Percentiles rank a stretch among this genome's conserved stretches.
phyloP scores from a whole-genome alignment of 2,797 vertebrate species.

The Sphenopsis melanotis region DNA sequence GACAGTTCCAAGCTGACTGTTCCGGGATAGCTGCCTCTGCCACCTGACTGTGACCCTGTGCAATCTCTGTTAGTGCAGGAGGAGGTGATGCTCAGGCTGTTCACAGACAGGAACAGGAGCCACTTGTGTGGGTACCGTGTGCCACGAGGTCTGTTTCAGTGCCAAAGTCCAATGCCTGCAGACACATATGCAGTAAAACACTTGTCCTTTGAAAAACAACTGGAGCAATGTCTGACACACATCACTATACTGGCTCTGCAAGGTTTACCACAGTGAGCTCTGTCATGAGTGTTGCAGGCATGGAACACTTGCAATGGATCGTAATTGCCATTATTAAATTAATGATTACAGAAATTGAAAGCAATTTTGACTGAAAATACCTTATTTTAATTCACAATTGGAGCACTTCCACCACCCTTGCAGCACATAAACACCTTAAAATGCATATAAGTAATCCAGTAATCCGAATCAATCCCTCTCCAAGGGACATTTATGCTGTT shows the following conservation, averaged over 20 bases:
- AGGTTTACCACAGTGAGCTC: background rate
- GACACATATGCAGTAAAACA: background rate
- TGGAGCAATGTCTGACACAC: background rate
- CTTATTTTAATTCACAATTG: background rate
- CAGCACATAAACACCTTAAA: background rate
- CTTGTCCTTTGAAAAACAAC: background rate
- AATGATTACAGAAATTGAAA: background rate
- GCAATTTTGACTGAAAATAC: background rate
- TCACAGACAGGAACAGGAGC: background rate
- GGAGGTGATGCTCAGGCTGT: background rate
- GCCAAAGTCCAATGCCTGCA: accelerated
- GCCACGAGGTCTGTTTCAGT: background rate
- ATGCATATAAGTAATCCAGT: background rate
- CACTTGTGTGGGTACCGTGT: background rate
- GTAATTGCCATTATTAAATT: background rate
- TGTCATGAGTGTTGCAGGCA: background rate
- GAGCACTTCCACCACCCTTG: background rate
- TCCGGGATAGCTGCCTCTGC: background rate
- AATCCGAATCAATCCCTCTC: background rate
- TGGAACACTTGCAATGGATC: background rate
- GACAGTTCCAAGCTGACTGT: background rate
- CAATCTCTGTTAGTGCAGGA: background rate
- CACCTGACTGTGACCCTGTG: background rate
- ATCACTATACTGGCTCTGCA: background rate
- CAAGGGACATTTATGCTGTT: background rate